Evolutionary conservation across 2,797 vertebrate genomes (phyloP).

Genomic region (Tenualosa ilisha): DNA sequence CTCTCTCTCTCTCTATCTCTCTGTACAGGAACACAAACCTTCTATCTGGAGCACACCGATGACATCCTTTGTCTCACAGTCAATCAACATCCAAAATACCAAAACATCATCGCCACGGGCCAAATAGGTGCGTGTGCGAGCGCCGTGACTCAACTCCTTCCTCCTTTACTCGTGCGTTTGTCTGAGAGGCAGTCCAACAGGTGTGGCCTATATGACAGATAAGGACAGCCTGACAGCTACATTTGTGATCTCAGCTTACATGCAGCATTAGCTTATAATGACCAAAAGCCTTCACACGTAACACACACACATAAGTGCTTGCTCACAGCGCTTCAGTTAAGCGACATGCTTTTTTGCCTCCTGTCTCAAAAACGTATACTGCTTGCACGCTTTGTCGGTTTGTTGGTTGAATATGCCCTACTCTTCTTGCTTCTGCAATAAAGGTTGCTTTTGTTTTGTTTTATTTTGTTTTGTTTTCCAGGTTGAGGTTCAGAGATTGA

Average conservation of each 20-base stretch:
- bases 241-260: background rate
- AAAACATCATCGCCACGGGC: slow-evolving; percentile 92
- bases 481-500: slow-evolving; percentile 3
- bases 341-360: background rate
- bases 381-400: background rate
- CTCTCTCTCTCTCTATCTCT: slow-evolving; percentile 11
- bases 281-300: background rate
- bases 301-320: background rate
- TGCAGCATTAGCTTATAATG: background rate
- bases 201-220: background rate
- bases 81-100: slow-evolving; percentile 97
- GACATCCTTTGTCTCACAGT: slow-evolving; percentile 96
- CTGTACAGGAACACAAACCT: slow-evolving; percentile 88
- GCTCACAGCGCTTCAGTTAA: background rate
- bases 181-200: background rate
- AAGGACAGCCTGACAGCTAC: background rate
- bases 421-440: background rate
- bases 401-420: background rate
- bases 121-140: slow-evolving; percentile 88
- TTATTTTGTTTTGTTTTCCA: background rate
- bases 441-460: background rate
- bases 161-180: background rate
- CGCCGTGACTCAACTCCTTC: background rate
- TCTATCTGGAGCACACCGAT: slow-evolving; percentile 96
- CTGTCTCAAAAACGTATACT: background rate